phyloP scores from a whole-genome alignment of 2,797 vertebrate genomes.

The Oryzias dopingdopingensis region DNA sequence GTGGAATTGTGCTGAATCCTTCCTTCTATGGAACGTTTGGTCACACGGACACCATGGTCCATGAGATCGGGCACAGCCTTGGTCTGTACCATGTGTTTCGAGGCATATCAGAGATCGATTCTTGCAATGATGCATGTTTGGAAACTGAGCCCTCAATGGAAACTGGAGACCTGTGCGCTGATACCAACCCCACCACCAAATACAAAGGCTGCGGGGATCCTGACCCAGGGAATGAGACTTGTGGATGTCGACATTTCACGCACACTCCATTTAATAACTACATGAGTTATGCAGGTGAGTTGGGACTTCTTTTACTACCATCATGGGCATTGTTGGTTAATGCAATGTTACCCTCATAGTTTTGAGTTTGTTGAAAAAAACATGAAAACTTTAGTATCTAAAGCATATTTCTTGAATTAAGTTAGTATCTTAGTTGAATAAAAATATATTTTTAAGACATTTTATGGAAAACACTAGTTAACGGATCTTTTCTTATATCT shows the following conservation, averaged over 20 bases:
- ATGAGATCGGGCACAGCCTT: conserved; percentile 95
- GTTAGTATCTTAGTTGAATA: no score
- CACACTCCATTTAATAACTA: conserved; percentile 97
- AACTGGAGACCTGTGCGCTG: conserved; percentile 95
- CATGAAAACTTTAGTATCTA: no score
- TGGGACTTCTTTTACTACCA: conserved; percentile 1
- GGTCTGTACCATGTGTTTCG: conserved; percentile 97
- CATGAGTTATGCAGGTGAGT: conserved; percentile 97
- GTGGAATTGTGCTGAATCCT: conserved; percentile 91
- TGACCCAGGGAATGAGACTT: conserved; percentile 90
- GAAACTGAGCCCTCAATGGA: conserved; percentile 95
- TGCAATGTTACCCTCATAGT: no score
- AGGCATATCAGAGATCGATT: conserved; percentile 95
- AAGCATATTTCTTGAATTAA: no score
- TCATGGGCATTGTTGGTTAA: no score
- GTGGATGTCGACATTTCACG: conserved; percentile 87
- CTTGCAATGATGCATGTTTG: conserved; percentile 95
- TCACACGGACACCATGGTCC: conserved; percentile 98
- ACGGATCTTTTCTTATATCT: no score
- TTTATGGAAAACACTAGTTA: no score
- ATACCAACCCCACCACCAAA: conserved; percentile 96
- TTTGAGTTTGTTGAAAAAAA: conserved; percentile 27
- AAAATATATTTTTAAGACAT: no score
- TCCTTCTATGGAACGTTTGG: conserved; percentile 94
- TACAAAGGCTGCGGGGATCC: conserved; percentile 94